phyloP scores from a whole-genome alignment of 1,140 invertebrate genomes.

The Antheraea mylitta region DNA sequence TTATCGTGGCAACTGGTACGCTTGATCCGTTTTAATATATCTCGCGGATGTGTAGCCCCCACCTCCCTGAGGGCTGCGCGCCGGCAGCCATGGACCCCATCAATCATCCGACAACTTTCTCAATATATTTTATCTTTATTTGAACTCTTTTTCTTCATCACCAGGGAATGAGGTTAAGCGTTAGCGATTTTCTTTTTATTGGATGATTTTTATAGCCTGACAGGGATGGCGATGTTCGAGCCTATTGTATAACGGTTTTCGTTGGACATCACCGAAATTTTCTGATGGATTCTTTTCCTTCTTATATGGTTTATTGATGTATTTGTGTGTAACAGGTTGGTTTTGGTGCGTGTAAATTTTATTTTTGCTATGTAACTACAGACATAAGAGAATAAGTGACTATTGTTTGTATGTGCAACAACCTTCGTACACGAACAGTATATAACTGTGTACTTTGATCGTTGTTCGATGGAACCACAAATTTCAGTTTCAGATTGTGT shows the following conservation, averaged over 20 bases:
- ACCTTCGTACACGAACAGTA: too few species aligned
- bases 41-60: neutral
- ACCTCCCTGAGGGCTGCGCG: neutral
- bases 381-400: too few species aligned
- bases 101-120: slow-evolving; percentile 24
- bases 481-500: too few species aligned
- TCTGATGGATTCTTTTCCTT: neutral
- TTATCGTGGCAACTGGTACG: neutral
- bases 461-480: too few species aligned
- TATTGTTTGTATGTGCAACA: too few species aligned
- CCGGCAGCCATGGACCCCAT: slow-evolving; percentile 3
- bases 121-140: slow-evolving; percentile 25
- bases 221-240: neutral
- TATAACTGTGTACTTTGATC: too few species aligned
- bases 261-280: neutral
- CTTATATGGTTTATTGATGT: neutral
- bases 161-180: slow-evolving; percentile 13
- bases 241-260: neutral
- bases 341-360: too few species aligned
- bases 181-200: slow-evolving; percentile 4
- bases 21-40: neutral
- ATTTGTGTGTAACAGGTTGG: neutral
- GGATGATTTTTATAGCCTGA: neutral
- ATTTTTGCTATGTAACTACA: too few species aligned
- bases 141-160: slow-evolving; percentile 20